Evolutionary conservation across 2,888 invertebrate species (phyloP).

Genomic region (Eupithecia pulchellata): DNA sequence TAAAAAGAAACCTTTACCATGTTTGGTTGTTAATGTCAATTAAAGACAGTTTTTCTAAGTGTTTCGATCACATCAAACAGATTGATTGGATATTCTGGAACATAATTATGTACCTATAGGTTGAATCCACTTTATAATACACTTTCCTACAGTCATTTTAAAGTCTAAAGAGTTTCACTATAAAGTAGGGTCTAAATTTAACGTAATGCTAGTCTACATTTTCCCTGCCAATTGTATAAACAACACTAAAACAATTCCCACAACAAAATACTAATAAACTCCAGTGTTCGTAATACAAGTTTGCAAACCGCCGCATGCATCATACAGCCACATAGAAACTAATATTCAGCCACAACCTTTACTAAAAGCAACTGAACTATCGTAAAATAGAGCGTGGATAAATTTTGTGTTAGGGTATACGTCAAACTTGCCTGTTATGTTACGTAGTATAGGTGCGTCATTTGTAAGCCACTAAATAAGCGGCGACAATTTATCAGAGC

Average conservation of each 20-base stretch:
- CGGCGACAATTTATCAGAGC: background rate
- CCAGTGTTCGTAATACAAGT: conserved; percentile 20
- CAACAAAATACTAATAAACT: conserved; percentile 15
- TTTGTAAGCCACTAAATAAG: conserved; percentile 1
- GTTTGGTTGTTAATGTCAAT: too few species aligned
- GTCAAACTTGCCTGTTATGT: conserved; percentile 22
- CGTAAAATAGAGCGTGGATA: conserved; percentile 36
- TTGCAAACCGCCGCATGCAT: conserved; percentile 24
- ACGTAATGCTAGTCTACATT: background rate
- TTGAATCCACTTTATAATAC: too few species aligned
- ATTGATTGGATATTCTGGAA: too few species aligned
- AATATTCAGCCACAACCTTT: conserved; percentile 28
- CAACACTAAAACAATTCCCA: background rate
- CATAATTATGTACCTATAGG: too few species aligned
- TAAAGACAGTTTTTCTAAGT: too few species aligned
- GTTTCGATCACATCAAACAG: background rate
- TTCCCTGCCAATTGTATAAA: background rate
- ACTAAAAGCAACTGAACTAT: conserved; percentile 35
- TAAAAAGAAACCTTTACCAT: too few species aligned
- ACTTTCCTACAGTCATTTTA: too few species aligned
- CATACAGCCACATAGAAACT: conserved; percentile 17
- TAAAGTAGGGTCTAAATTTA: too few species aligned
- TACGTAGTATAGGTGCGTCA: conserved; percentile 1
- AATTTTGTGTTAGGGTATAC: conserved; percentile 38
- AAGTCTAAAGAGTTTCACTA: too few species aligned